These are phyloP conservation scores for Acanthosoma haemorrhoidale DNA, from an alignment of 2,888 invertebrate species.

Conservation along the genomic window DNA sequence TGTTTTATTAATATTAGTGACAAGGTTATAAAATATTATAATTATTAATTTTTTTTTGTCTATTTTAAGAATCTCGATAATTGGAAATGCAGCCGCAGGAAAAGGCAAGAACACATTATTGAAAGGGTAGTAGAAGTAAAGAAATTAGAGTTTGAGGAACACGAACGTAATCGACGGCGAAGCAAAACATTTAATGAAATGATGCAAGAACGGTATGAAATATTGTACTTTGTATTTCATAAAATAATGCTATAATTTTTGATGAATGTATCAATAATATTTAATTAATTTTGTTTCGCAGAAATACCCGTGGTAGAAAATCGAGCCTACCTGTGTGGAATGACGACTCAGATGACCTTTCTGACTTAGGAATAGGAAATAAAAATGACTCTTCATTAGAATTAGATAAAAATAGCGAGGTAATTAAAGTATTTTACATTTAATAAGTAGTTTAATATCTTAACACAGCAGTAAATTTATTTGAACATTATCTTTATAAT, in stretches of 20 bases:
- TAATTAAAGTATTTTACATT: too few relatives aligned
- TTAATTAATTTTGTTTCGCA: constrained; percentile 40
- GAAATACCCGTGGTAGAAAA: constrained; percentile 55
- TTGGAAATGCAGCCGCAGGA: constrained; percentile 89
- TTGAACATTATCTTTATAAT: too few relatives aligned
- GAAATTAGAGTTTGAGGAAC: constrained; percentile 73
- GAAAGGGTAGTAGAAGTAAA: constrained; percentile 85
- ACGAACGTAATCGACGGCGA: constrained; percentile 65
- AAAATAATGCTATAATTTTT: not conserved
- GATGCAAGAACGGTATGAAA: constrained; percentile 72
- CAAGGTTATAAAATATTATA: not conserved
- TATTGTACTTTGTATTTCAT: not conserved
- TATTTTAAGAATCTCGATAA: constrained; percentile 75
- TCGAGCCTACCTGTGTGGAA: constrained; percentile 65
- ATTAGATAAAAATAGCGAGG: constrained; percentile 11
- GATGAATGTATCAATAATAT: not conserved
- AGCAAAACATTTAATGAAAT: constrained; percentile 93
- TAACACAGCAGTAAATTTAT: too few relatives aligned
- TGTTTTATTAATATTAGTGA: too few relatives aligned
- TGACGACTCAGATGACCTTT: constrained; percentile 77
- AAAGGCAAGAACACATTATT: constrained; percentile 85
- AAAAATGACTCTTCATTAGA: constrained; percentile 30
- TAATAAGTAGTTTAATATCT: too few relatives aligned
- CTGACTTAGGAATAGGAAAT: constrained; percentile 66
- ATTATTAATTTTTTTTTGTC: constrained; percentile 33